Percentiles rank a stretch among this genome's conserved stretches.
phyloP scores from a whole-genome alignment of 2,888 invertebrate genomes.

The Timema cristinae region DNA sequence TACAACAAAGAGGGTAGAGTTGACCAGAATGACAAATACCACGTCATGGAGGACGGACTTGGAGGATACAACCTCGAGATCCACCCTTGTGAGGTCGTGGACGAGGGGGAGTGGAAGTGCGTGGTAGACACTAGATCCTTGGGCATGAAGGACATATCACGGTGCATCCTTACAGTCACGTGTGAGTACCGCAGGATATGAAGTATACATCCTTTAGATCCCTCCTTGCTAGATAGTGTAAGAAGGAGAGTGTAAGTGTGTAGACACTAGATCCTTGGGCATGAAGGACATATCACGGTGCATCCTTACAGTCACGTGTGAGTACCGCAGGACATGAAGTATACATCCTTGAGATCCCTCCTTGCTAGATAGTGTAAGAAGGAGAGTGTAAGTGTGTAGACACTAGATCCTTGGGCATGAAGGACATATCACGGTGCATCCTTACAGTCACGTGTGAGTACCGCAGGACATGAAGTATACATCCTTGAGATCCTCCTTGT shows the following conservation, averaged over 20 bases:
- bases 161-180: conserved; percentile 70
- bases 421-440: too few species aligned
- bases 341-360: too few species aligned
- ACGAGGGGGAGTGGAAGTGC: conserved; percentile 89
- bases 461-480: too few species aligned
- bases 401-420: too few species aligned
- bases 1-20: conserved; percentile 79
- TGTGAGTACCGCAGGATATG: conserved; percentile 67
- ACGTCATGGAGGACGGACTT: conserved; percentile 73
- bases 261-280: conserved; percentile 72
- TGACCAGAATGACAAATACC: conserved; percentile 66
- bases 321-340: too few species aligned
- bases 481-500: too few species aligned
- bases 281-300: conserved; percentile 68
- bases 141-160: conserved; percentile 67
- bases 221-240: conserved; percentile 72
- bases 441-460: too few species aligned
- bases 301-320: conserved; percentile 37
- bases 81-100: conserved; percentile 68
- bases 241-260: conserved; percentile 88
- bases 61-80: conserved; percentile 77
- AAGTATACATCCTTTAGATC: conserved; percentile 73
- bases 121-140: conserved; percentile 74
- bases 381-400: too few species aligned
- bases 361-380: too few species aligned